phyloP scores from a whole-genome alignment of 2,113 vertebrate genomes.

The Nibea albiflora region DNA sequence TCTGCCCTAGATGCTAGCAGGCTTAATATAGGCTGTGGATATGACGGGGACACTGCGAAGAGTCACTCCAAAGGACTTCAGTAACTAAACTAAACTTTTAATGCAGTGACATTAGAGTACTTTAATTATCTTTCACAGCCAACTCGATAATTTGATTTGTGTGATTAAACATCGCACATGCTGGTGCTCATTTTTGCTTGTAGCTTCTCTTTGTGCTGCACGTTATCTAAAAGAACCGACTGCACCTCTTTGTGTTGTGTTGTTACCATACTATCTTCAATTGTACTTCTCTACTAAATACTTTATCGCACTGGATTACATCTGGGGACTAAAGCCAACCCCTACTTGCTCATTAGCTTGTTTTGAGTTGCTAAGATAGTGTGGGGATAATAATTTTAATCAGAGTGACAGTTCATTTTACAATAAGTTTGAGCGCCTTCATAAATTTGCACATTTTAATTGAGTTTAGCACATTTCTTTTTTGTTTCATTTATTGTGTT shows the following conservation, averaged over 20 bases:
- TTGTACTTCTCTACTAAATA: slow-evolving; percentile 4
- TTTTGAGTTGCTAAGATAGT: slow-evolving; percentile 30
- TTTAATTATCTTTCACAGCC: background rate
- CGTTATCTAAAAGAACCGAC: slow-evolving; percentile 16
- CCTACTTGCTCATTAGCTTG: slow-evolving; percentile 25
- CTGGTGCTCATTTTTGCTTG: background rate
- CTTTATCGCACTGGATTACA: background rate
- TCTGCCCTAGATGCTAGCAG: slow-evolving; percentile 20
- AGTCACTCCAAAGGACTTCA: slow-evolving; percentile 6
- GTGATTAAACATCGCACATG: background rate
- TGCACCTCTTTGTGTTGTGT: background rate
- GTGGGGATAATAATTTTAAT: background rate
- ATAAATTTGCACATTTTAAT: slow-evolving; percentile 30
- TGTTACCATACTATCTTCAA: slow-evolving; percentile 9
- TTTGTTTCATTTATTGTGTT: slow-evolving; percentile 8
- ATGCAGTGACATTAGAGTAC: background rate
- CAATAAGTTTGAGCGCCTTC: background rate
- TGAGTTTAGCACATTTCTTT: slow-evolving; percentile 18
- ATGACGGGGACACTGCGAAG: background rate
- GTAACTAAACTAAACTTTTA: background rate
- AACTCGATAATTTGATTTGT: background rate
- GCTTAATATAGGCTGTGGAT: slow-evolving; percentile 37
- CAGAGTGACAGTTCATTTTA: slow-evolving; percentile 29
- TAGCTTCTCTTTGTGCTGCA: background rate
- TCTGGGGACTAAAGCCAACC: background rate